phyloP scores from a whole-genome alignment of 2,113 vertebrate genomes.

The Megaceryle torquata region DNA sequence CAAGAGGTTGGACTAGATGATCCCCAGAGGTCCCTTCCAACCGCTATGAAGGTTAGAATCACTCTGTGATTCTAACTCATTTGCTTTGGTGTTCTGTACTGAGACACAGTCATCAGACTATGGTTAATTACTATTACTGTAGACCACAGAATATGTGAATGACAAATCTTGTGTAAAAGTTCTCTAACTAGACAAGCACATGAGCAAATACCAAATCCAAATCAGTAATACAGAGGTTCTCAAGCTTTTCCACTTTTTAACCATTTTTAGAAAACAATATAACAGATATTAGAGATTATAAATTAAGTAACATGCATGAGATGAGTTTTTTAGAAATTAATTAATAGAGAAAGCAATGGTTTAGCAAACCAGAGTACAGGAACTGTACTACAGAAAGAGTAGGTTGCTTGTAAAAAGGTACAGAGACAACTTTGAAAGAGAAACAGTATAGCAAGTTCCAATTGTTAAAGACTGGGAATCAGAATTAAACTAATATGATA shows the following conservation, averaged over 20 bases:
- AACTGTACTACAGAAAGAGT: neutral
- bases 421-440: neutral
- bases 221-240: neutral
- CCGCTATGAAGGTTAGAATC: too few species aligned
- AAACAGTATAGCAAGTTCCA: neutral
- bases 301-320: neutral
- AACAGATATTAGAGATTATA: neutral
- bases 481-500: neutral
- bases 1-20: too few species aligned
- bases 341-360: neutral
- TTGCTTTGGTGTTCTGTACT: neutral
- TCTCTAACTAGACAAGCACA: neutral
- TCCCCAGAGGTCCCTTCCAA: too few species aligned
- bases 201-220: neutral
- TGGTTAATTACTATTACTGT: neutral
- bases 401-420: neutral
- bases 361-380: neutral
- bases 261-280: neutral
- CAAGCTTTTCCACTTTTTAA: neutral
- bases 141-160: accelerated
- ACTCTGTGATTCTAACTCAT: neutral
- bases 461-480: neutral
- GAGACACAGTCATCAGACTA: neutral
- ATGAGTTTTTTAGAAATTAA: neutral
- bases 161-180: neutral